Evolutionary conservation across 2,797 vertebrate genomes (phyloP).

Genomic region (Thaleichthys pacificus): DNA sequence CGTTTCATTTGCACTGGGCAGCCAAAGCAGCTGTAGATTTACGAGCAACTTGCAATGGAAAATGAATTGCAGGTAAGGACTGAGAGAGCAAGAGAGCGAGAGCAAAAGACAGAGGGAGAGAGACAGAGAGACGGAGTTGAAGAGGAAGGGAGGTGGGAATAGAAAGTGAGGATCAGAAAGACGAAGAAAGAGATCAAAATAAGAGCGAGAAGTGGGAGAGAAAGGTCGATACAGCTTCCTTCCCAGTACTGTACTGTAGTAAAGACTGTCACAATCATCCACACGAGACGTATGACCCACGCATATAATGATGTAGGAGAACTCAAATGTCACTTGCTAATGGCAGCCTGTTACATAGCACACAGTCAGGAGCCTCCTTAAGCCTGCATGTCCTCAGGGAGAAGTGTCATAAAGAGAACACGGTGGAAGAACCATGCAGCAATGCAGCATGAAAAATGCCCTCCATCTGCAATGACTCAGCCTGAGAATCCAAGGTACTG

Average conservation of each 20-base stretch:
- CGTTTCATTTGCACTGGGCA: constrained; percentile 19
- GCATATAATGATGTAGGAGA: constrained; percentile 40
- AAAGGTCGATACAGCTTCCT: constrained; percentile 16
- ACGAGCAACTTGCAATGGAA: constrained; percentile 13
- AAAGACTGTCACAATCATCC: constrained; percentile 34
- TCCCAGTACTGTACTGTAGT: not conserved
- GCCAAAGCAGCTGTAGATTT: constrained; percentile 22
- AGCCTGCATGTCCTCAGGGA: constrained; percentile 55
- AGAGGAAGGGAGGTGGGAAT: not conserved
- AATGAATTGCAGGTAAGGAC: constrained; percentile 8
- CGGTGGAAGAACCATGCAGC: constrained; percentile 61
- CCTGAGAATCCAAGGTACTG: constrained; percentile 63
- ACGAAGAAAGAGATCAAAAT: constrained; percentile 20
- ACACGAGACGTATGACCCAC: constrained; percentile 26
- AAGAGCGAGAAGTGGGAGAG: constrained; percentile 1
- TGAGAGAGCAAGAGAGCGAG: constrained; percentile 26
- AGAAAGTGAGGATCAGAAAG: constrained; percentile 6
- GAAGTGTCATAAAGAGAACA: constrained; percentile 61
- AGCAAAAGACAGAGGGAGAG: not conserved
- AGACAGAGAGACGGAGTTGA: constrained; percentile 1
- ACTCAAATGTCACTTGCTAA: constrained; percentile 62
- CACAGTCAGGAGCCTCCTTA: constrained; percentile 62
- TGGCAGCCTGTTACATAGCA: constrained; percentile 60
- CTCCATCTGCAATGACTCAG: constrained; percentile 73
- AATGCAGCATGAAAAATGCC: constrained; percentile 73